Evolutionary conservation across 2,888 invertebrate genomes (phyloP), one percentile per base, ranked within the genome.

Genomic region (Dryobotodes eremita): DNA sequence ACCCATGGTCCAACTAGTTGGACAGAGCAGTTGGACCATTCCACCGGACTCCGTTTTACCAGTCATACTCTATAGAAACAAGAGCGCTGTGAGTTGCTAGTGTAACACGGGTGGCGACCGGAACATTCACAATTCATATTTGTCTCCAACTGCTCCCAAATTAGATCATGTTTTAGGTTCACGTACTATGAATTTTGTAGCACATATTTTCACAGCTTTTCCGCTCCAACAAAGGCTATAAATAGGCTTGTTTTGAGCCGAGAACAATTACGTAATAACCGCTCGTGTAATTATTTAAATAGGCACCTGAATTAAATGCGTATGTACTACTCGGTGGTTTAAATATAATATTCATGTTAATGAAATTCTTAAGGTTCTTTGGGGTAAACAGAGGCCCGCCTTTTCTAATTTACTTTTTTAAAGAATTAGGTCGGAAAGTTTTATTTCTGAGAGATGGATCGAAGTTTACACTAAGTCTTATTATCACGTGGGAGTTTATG

Each of bases 101-200:
- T 31, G 62, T 75, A 79, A n/a, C 50, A 65, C 61, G 65, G 36
- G 11, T 36, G 23, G 23, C 65, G 15, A 59, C 46, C 62, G 10
- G 23, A 71, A 75, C 62, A 82, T 83, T 77, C 82, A 85, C 84
- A 84, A 87, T 85, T 87, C 75, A 82, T 85, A 86, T 82, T 78
- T 78, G 79, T 80, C 75, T 75, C 73, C 59, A 71, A 79, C 65
- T 77, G 46, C 46, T 79, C 71, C 62, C 36, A 85, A 86, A 88
- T 89, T 84, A 86, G 83, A 89, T 86, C 82, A 77, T 75, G 73
- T 71, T 82, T 75, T 66, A 82, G 65, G 68, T 78, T 83, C 73
- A 86, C 62, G 80, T 77, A 66, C 36, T 65, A 84, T 87, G 77
- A 88, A 87, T 89, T 82, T 86, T 85, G 80, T 73, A 85, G n/a